These are phyloP conservation scores for Clarias pachynema DNA, from an alignment of 2,797 vertebrate genomes.

Conservation along the genomic window DNA sequence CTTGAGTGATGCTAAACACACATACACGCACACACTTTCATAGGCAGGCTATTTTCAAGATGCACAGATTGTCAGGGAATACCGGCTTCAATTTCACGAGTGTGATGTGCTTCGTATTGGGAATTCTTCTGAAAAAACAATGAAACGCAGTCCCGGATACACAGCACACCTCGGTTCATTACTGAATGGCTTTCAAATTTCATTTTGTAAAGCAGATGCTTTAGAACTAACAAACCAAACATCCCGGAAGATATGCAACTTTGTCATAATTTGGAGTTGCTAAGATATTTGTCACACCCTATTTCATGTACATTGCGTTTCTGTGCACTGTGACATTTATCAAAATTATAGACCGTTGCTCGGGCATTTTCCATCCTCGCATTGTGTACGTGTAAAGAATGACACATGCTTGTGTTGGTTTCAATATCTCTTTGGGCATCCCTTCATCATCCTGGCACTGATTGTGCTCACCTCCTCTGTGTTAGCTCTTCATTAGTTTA, in stretches of 20 bases:
- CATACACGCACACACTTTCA: background rate
- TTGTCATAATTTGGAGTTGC: background rate
- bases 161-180: background rate
- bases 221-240: background rate
- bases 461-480: background rate
- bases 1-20: conserved; percentile 11
- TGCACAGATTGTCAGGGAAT: background rate
- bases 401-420: background rate
- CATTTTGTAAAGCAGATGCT: background rate
- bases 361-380: background rate
- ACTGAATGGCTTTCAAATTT: background rate
- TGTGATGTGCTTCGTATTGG: background rate
- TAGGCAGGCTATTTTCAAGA: conserved; percentile 3
- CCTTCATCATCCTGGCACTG: background rate
- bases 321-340: background rate
- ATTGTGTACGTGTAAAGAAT: background rate
- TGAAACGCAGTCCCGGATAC: too few species aligned
- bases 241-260: background rate
- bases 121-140: background rate
- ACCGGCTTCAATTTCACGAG: background rate
- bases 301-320: background rate
- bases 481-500: background rate
- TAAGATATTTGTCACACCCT: background rate
- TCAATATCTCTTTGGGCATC: background rate
- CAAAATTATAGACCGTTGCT: background rate